Conservation (phyloP, 2,797 vertebrate genomes). For the Novumbra hubbsi region DNA sequence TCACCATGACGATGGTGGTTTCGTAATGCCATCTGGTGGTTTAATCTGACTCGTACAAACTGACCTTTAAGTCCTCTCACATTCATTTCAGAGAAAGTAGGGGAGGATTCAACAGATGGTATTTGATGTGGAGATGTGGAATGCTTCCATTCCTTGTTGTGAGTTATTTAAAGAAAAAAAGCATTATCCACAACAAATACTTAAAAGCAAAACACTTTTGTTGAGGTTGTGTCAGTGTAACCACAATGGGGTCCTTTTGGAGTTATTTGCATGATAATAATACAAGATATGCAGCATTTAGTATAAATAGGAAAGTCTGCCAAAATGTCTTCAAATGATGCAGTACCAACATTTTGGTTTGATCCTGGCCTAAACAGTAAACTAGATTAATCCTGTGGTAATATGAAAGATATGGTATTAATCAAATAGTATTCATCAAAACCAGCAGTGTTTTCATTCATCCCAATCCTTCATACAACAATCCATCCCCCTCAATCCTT, state of each 20-base stretch:
- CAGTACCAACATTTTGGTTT: no score
- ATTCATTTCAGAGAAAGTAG: constrained; percentile 65
- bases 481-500: not conserved
- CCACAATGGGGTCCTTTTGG: no score
- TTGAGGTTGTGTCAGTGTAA: no score
- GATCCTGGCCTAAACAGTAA: no score
- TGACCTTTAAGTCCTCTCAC: constrained; percentile 67
- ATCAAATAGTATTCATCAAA: not conserved
- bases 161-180: no score
- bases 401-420: not conserved
- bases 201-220: no score
- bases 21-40: constrained; percentile 66
- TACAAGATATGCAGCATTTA: no score
- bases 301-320: no score
- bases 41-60: constrained; percentile 20
- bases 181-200: no score
- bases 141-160: not conserved
- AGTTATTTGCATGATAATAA: no score
- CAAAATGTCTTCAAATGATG: no score
- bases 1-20: constrained; percentile 9
- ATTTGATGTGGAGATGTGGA: constrained; percentile 68
- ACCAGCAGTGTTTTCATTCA: not conserved
- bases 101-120: constrained; percentile 69
- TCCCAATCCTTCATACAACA: not conserved
- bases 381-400: not conserved